Evolutionary conservation across 2,797 vertebrate genomes (phyloP).

Genomic region (Phataginus tetradactyla): DNA sequence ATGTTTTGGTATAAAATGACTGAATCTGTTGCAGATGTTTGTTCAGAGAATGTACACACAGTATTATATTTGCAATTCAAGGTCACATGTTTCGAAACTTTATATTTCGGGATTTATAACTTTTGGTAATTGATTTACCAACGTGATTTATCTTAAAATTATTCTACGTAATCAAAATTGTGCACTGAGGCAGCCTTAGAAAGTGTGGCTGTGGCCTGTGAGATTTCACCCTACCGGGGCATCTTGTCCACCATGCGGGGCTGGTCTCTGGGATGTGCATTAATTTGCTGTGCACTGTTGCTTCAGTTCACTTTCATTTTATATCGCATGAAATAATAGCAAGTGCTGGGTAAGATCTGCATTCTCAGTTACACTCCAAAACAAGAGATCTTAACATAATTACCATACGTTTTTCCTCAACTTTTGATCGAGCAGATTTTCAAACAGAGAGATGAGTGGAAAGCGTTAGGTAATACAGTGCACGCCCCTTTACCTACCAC

Average conservation of each 20-base stretch:
- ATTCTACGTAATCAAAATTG: not conserved
- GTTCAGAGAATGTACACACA: not conserved
- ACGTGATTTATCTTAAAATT: not conserved
- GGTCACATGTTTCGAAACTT: not conserved
- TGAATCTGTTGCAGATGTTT: not conserved
- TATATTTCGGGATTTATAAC: not conserved
- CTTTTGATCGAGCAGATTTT: not conserved
- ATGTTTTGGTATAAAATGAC: not conserved
- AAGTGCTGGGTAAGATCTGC: not conserved
- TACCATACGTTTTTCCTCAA: not conserved
- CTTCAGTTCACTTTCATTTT: not conserved
- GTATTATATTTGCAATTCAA: not conserved
- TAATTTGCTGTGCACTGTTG: not conserved
- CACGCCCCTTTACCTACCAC: too few relatives aligned
- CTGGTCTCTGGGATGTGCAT: not conserved
- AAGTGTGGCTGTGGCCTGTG: not conserved
- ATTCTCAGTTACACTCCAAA: not conserved
- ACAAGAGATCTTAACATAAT: not conserved
- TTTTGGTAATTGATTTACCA: not conserved
- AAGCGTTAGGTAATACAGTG: not conserved
- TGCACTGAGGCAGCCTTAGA: not conserved
- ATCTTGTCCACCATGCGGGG: rapidly evolving
- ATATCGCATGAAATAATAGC: not conserved
- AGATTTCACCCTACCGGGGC: not conserved
- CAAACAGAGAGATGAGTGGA: not conserved